Evolutionary conservation across 2,113 vertebrate genomes (phyloP).

Genomic region (Trinectes maculatus): DNA sequence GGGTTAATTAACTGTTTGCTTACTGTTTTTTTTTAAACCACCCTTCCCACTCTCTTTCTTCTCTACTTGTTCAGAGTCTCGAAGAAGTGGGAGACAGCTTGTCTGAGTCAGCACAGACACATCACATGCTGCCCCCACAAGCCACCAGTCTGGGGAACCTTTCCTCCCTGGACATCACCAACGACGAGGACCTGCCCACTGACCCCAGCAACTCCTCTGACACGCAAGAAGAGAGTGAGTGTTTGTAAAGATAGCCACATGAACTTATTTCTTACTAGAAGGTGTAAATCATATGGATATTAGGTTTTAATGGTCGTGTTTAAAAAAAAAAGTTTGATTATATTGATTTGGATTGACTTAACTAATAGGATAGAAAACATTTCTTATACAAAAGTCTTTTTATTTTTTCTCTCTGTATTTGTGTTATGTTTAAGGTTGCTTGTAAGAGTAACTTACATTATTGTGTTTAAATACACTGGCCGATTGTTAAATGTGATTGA

Average conservation of each 20-base stretch:
- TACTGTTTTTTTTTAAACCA: slow-evolving; percentile 6
- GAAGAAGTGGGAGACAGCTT: slow-evolving; percentile 82
- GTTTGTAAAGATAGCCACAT: background rate
- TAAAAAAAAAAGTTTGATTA: no score
- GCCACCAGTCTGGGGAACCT: slow-evolving; percentile 77
- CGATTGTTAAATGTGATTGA: no score
- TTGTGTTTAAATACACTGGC: no score
- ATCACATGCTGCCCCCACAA: slow-evolving; percentile 79
- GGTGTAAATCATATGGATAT: background rate
- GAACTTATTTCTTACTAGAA: background rate
- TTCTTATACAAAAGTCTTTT: no score
- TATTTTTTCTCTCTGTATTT: no score
- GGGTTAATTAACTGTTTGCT: slow-evolving; percentile 8
- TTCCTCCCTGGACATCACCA: slow-evolving; percentile 86
- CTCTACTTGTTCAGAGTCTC: slow-evolving; percentile 81
- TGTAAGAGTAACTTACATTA: no score
- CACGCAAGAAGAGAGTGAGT: slow-evolving; percentile 89
- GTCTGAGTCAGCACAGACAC: slow-evolving; percentile 81
- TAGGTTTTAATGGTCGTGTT: background rate
- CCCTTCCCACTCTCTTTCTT: slow-evolving; percentile 3
- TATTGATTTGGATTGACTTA: no score
- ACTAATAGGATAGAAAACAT: no score
- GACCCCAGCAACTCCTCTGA: slow-evolving; percentile 92
- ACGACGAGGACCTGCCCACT: slow-evolving; percentile 88
- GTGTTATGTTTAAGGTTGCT: no score